Evolutionary conservation across 2,888 invertebrate genomes (phyloP), one percentile per base, ranked within the genome.

Genomic region (Lymantria monacha): DNA sequence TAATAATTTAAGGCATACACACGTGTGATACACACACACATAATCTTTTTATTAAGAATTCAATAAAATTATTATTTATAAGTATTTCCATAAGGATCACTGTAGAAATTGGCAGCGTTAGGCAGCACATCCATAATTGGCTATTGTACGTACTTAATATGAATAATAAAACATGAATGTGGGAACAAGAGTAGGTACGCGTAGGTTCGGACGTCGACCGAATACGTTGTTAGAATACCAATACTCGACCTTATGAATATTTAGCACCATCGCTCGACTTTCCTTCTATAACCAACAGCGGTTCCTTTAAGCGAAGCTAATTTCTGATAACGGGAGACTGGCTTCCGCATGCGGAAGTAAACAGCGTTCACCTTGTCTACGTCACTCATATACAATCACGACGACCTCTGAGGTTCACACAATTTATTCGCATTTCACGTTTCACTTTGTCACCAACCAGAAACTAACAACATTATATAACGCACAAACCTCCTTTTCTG

Each of bases 211-310:
- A 64, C 85, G 78, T 76, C 81, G 84, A 83, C 85, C 83, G 77
- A 55, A 68, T 67, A 70, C 81, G 79, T 71, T 70, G 65, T 66
- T 69, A 63, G 86, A 85, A 87, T 87, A 83, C 81, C 76, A 62
- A 69, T 58, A 51, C 64, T 56, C 70, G 67, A 76, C 76, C 80
- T 86, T 79, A 87, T 87, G 83, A 85, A 84, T 87, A 88, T 87
- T 81, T 74, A 85, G 63, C 61, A 64, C 69, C 69, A 69, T 67
- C 69, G 66, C 74, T 77, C 75, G 69, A 83, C 85, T 87, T 87
- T 87, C 88, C 86, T 83, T 83, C 76, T 76, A 76, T 68, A 46
- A 40, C 22, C 12, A 40, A 38, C 40, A 74, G 73, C 62, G 72
- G 70, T 76, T 73, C 77, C 75, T 79, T 73, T 66, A 68, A 76